Percentiles rank a stretch among this genome's conserved stretches.
phyloP scores from a whole-genome alignment of 2,113 vertebrate species.

The Microtus ochrogaster region DNA sequence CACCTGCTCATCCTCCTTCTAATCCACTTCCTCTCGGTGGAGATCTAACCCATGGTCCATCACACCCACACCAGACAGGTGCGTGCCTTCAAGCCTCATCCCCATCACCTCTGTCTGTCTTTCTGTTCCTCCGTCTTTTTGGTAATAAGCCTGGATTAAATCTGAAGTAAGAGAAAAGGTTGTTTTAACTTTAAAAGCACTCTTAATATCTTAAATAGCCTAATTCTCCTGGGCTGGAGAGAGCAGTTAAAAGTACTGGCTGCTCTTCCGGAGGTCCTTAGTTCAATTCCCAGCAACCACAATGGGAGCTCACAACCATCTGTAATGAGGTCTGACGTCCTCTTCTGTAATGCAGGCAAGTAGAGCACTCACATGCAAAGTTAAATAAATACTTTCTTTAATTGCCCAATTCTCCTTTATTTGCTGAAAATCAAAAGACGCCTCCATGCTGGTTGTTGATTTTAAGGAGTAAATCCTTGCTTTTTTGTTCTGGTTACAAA shows the following conservation, averaged over 20 bases:
- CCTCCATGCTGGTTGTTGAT: background rate
- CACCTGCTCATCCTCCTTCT: background rate
- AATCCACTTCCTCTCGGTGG: background rate
- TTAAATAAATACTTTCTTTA: background rate
- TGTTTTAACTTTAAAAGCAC: constrained; percentile 58
- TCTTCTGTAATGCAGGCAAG: background rate
- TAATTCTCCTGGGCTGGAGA: background rate
- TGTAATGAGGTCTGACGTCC: background rate
- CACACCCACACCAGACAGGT: background rate
- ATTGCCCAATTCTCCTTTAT: background rate
- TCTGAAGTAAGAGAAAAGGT: background rate
- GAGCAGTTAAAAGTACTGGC: background rate
- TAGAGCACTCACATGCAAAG: background rate
- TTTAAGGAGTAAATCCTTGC: constrained; percentile 30
- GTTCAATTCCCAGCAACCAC: background rate
- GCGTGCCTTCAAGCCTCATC: background rate
- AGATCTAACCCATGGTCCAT: background rate
- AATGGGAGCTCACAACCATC: background rate
- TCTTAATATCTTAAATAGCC: constrained; percentile 21
- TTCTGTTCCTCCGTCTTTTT: background rate
- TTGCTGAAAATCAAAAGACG: background rate
- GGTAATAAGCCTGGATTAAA: background rate
- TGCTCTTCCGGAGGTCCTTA: background rate
- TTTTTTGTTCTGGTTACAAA: background rate
- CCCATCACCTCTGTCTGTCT: background rate